These are phyloP conservation scores for Zele albiditarsus DNA, from an alignment of 2,888 invertebrate species.

Conservation along the genomic window DNA sequence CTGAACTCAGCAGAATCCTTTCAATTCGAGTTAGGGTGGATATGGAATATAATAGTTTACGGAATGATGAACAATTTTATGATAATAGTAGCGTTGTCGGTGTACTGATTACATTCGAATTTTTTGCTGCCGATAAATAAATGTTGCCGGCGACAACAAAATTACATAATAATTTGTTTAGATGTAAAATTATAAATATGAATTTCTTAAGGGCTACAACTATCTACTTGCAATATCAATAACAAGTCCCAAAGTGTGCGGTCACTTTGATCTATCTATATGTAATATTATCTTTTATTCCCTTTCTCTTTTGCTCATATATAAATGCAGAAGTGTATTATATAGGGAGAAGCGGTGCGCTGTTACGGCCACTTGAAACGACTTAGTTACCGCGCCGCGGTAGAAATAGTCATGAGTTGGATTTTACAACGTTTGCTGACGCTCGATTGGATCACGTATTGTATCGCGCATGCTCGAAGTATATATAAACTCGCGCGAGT, in stretches of 20 bases:
- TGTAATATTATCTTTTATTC: constrained; percentile 2
- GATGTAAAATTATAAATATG: too few species aligned
- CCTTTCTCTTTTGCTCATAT: not conserved
- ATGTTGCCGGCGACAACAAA: too few species aligned
- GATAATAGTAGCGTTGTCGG: too few species aligned
- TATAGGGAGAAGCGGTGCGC: constrained; percentile 13
- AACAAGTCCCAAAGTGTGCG: constrained; percentile 1
- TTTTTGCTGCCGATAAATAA: too few species aligned
- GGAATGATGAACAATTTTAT: too few species aligned
- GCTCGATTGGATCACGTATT: constrained; percentile 42
- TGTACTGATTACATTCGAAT: too few species aligned
- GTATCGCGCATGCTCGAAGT: constrained; percentile 11
- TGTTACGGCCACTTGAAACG: constrained; percentile 32
- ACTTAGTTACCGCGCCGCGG: constrained; percentile 36
- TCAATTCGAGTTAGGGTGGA: too few species aligned
- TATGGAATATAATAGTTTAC: too few species aligned
- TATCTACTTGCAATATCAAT: too few species aligned
- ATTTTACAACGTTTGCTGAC: constrained; percentile 38
- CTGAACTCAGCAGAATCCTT: too few species aligned
- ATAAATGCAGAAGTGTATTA: not conserved
- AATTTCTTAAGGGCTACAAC: too few species aligned
- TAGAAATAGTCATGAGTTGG: constrained; percentile 20
- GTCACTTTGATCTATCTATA: constrained; percentile 38
- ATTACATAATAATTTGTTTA: too few species aligned
- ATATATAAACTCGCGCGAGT: not conserved